Evolutionary conservation across 2,888 invertebrate genomes (phyloP), one percentile per base, ranked within the genome.

Genomic region (Chrysina gloriosa): DNA sequence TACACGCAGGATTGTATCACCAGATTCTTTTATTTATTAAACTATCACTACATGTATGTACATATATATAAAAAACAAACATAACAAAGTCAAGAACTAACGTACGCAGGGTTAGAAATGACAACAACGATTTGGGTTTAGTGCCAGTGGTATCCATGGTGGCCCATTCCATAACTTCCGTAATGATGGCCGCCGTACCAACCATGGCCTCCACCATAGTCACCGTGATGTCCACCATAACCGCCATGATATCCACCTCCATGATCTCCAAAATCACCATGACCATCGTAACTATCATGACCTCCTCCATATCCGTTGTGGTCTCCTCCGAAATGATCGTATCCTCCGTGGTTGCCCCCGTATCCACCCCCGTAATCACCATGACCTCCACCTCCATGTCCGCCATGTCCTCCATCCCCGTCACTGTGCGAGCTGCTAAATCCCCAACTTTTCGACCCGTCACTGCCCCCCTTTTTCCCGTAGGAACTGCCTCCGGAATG

Each of bases 101-200:
- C n/a, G n/a, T n/a, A n/a, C n/a, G n/a, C n/a, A n/a, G n/a, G n/a
- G n/a, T n/a, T n/a, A n/a, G n/a, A n/a, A n/a, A n/a, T n/a, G n/a
- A 48, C 1, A 52, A 16, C 29, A 19, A 9, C 27, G 16, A 7
- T 39, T 58, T 19, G 5, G 14, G n/a, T 23, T 58, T 42, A 58
- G 19, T 42, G 39, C 21, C 58, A 21, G 27, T 47, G 47, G 9
- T 47, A 45, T 21, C 63, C 47, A 27, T 16, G n/a, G 5, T 39
- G 19, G 11, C 27, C 47, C 2, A 23, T 47, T 9, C 63, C 63
- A 31, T 50, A 31, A n/a, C 45, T 47, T 9, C 63, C 63, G 19
- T 50, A 31, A 7, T 29, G 5, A 29, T 25, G 23, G 14, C 50
- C 50, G 29, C 50, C 50, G 9, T 50, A 50, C 2, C 52, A 27